phyloP scores from a whole-genome alignment of 2,888 invertebrate genomes.

The Hydropsyche betteni region DNA sequence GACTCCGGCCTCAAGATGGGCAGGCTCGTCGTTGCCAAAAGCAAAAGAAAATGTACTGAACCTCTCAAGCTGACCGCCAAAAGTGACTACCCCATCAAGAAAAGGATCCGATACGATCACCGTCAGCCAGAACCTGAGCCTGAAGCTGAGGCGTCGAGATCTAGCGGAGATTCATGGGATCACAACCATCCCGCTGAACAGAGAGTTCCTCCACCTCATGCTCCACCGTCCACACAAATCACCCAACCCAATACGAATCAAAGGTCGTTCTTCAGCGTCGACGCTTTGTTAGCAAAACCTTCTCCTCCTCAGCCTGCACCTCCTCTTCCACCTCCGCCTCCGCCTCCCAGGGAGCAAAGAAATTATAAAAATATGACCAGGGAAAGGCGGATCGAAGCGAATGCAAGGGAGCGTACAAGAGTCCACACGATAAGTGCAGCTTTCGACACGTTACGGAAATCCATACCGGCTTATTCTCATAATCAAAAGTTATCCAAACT shows the following conservation, averaged over 20 bases:
- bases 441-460: slow-evolving; percentile 84
- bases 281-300: slow-evolving; percentile 44
- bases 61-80: slow-evolving; percentile 69
- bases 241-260: slow-evolving; percentile 39
- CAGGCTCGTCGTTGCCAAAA: slow-evolving; percentile 59
- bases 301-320: slow-evolving; percentile 40
- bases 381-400: slow-evolving; percentile 92
- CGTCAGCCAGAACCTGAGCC: slow-evolving; percentile 44
- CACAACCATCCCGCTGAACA: slow-evolving; percentile 60
- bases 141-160: slow-evolving; percentile 54
- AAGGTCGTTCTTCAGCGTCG: slow-evolving; percentile 52
- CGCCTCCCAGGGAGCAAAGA: slow-evolving; percentile 71
- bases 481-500: slow-evolving; percentile 94
- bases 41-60: slow-evolving; percentile 75
- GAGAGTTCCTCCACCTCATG: slow-evolving; percentile 61
- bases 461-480: slow-evolving; percentile 91
- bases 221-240: slow-evolving; percentile 54
- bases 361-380: slow-evolving; percentile 97
- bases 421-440: slow-evolving; percentile 97
- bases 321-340: slow-evolving; percentile 48
- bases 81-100: slow-evolving; percentile 70
- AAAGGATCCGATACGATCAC: slow-evolving; percentile 70
- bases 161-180: slow-evolving; percentile 53
- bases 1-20: slow-evolving; percentile 65
- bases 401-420: slow-evolving; percentile 89